Percentiles rank a stretch among this genome's conserved stretches.
Evolutionary conservation across 1,140 invertebrate species (phyloP).

Genomic region (Condylostylus longicornis): DNA sequence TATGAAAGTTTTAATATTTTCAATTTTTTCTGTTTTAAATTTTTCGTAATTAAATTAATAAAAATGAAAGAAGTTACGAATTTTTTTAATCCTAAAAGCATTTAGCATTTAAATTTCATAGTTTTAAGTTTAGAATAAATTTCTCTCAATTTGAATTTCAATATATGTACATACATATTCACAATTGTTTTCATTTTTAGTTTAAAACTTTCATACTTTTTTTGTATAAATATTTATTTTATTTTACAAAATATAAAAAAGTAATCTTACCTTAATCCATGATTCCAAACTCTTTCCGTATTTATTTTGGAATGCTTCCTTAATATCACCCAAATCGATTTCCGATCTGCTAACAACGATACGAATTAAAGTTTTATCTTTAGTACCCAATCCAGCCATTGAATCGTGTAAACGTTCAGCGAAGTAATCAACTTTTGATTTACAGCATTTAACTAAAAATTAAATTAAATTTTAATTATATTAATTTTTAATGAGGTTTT

Average conservation of each 20-base stretch:
- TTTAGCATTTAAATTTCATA: too few relatives aligned
- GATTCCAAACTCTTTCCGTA: conserved; percentile 70
- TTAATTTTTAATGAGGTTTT: neutral
- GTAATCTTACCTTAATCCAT: conserved; percentile 61
- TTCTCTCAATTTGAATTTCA: too few relatives aligned
- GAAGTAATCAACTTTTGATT: conserved; percentile 85
- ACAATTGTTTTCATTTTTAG: too few relatives aligned
- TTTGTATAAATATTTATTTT: too few relatives aligned
- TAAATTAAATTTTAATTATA: neutral
- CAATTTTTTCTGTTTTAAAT: too few relatives aligned
- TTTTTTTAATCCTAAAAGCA: neutral
- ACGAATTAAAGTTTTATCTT: conserved; percentile 77
- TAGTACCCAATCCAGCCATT: conserved; percentile 80
- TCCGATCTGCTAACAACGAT: conserved; percentile 82
- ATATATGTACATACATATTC: neutral
- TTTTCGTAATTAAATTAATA: too few relatives aligned
- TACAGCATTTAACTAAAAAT: conserved; percentile 63
- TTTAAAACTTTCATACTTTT: too few relatives aligned
- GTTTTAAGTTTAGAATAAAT: too few relatives aligned
- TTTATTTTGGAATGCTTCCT: conserved; percentile 70
- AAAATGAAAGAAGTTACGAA: too few relatives aligned
- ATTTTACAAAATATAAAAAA: neutral
- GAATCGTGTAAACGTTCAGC: conserved; percentile 77
- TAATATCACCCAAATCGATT: conserved; percentile 83
- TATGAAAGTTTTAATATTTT: too few relatives aligned